A percentile compares a stretch with the other conserved stretches of the same genome.
These are phyloP conservation scores for Chelidonichthys spinosus DNA, from an alignment of 2,797 vertebrate genomes.

Conservation along the genomic window DNA sequence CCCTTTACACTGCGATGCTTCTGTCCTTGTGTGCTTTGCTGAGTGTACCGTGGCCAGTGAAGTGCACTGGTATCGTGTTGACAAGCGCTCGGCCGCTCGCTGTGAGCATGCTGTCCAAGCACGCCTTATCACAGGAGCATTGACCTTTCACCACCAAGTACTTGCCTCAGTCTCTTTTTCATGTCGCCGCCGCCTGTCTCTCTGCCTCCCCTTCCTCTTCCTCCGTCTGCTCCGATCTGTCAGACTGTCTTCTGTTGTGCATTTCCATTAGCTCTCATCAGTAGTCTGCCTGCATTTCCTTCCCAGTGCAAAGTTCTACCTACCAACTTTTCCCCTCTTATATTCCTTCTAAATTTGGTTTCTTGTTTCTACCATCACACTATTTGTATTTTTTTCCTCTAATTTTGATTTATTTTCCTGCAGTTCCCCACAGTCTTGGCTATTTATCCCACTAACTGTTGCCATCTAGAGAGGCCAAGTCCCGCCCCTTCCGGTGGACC, in stretches of 20 bases:
- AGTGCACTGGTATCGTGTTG: slow-evolving; percentile 64
- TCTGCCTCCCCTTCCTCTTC: slow-evolving; percentile 1
- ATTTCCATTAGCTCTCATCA: slow-evolving; percentile 3
- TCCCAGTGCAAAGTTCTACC: neutral
- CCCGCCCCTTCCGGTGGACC: no score
- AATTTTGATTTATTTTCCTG: no score
- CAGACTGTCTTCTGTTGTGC: neutral
- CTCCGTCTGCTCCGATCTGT: slow-evolving; percentile 44
- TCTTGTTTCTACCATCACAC: neutral
- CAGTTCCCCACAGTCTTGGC: no score
- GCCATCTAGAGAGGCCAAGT: no score
- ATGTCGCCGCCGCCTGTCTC: slow-evolving; percentile 35
- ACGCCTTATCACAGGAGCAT: slow-evolving; percentile 59
- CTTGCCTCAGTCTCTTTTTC: slow-evolving; percentile 40
- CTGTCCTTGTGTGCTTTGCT: slow-evolving; percentile 28
- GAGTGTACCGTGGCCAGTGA: slow-evolving; percentile 44
- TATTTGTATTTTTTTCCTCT: no score
- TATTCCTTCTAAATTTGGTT: neutral
- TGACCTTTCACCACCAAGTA: slow-evolving; percentile 69
- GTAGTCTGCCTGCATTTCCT: neutral
- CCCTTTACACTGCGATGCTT: slow-evolving; percentile 9
- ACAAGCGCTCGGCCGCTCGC: slow-evolving; percentile 57
- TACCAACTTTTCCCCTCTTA: neutral
- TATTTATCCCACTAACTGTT: no score
- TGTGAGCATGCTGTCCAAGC: slow-evolving; percentile 63